Evolutionary conservation across 2,888 invertebrate species (phyloP).

Genomic region (Fragum whitleyi): DNA sequence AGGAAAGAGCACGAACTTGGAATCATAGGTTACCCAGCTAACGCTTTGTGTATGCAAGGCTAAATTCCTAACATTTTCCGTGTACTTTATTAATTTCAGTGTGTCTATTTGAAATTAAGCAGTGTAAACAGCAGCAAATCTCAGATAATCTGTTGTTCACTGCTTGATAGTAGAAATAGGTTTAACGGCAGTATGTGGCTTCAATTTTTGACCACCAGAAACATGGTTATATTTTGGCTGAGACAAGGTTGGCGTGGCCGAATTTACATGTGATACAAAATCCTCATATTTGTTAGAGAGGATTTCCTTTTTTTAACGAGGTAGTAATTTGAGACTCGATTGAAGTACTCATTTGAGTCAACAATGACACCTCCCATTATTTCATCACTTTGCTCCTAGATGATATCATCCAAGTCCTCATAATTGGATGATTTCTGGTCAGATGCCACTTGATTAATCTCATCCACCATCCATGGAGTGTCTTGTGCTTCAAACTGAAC

Average conservation of each 20-base stretch:
- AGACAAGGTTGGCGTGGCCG: no score
- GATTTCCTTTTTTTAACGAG: no score
- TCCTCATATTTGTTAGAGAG: no score
- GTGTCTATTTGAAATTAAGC: constrained; percentile 17
- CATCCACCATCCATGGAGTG: not conserved
- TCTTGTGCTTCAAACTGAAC: not conserved
- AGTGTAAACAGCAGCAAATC: constrained; percentile 30
- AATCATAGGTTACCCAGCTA: constrained; percentile 24
- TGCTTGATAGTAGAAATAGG: not conserved
- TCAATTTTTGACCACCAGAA: no score
- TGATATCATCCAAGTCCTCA: not conserved
- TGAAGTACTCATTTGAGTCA: no score
- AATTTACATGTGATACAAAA: no score
- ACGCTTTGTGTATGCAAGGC: constrained; percentile 8
- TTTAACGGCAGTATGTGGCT: no score
- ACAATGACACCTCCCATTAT: not conserved
- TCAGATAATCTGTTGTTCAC: constrained; percentile 26
- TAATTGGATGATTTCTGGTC: not conserved
- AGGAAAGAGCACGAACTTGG: constrained; percentile 8
- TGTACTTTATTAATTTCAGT: constrained; percentile 28
- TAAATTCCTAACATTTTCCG: constrained; percentile 35
- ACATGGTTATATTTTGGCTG: no score
- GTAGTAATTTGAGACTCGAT: no score
- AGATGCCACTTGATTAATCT: not conserved
- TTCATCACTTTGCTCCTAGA: not conserved